A percentile compares a stretch with the other conserved stretches of the same genome.
phyloP scores from a whole-genome alignment of 2,888 invertebrate genomes.

The Cosmorhoe ocellata region DNA sequence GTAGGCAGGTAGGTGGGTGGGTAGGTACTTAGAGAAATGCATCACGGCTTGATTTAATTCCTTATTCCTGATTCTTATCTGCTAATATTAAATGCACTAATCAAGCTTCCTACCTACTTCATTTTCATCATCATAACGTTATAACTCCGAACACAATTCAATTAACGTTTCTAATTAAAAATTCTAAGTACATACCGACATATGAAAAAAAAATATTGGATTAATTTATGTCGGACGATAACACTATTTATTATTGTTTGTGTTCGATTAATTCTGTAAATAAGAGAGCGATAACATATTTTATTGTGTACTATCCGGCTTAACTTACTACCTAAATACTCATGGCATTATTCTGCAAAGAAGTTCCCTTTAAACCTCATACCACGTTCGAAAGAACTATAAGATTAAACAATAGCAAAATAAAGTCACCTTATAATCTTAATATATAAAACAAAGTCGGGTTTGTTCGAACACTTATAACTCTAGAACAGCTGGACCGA shows the following conservation, averaged over 20 bases:
- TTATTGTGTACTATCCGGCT: conserved; percentile 9
- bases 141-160: conserved; percentile 59
- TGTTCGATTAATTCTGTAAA: conserved; percentile 71
- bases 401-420: too few species aligned
- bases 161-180: conserved; percentile 79
- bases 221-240: conserved; percentile 75
- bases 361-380: too few species aligned
- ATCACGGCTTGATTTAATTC: conserved; percentile 2
- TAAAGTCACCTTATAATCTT: too few species aligned
- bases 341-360: too few species aligned
- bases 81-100: conserved; percentile 37
- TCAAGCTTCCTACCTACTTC: conserved; percentile 24
- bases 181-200: conserved; percentile 44
- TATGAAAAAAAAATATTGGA: conserved; percentile 65
- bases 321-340: not conserved
- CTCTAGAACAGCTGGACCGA: too few species aligned
- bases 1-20: too few species aligned
- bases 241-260: conserved; percentile 68
- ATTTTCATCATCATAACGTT: conserved; percentile 46
- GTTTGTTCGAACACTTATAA: too few species aligned
- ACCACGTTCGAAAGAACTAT: too few species aligned
- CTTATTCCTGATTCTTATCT: conserved; percentile 16
- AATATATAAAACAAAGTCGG: too few species aligned
- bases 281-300: conserved; percentile 33
- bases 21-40: too few species aligned